A percentile compares a stretch with the other conserved stretches of the same genome.
These are phyloP conservation scores for Sminthurinus signatus DNA, from an alignment of 1,140 invertebrate species.

Conservation along the genomic window DNA sequence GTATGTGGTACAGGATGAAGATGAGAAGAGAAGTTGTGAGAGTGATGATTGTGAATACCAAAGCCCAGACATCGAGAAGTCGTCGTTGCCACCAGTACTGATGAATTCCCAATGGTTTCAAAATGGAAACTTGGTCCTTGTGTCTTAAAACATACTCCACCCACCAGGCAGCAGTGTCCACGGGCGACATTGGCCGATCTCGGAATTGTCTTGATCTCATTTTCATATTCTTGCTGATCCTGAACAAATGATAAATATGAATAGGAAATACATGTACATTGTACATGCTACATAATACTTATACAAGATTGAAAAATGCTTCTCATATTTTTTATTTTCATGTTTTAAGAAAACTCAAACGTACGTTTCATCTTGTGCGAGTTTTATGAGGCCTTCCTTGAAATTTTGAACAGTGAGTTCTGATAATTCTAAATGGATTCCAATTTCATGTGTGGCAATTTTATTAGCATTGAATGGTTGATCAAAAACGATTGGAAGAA, in stretches of 20 bases:
- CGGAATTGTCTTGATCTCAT: conserved; percentile 16
- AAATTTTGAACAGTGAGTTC: conserved; percentile 1
- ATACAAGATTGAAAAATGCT: too few relatives aligned
- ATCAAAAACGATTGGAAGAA: conserved; percentile 17
- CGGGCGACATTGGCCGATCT: conserved; percentile 15
- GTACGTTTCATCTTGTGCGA: conserved; percentile 6
- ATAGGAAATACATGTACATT: too few relatives aligned
- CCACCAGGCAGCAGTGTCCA: conserved; percentile 20
- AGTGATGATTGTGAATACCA: neutral
- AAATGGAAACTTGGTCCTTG: conserved; percentile 27
- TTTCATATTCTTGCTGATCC: conserved; percentile 18
- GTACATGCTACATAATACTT: too few relatives aligned
- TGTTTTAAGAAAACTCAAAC: neutral
- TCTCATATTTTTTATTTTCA: too few relatives aligned
- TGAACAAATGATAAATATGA: too few relatives aligned
- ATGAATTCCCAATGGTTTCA: conserved; percentile 17
- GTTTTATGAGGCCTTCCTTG: neutral
- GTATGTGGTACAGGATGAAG: neutral
- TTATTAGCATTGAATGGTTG: conserved; percentile 19
- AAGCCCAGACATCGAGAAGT: conserved; percentile 5
- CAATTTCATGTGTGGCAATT: neutral
- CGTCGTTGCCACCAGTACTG: conserved; percentile 12
- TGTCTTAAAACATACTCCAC: conserved; percentile 34
- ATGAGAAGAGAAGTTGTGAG: neutral
- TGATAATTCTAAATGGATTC: conserved; percentile 12